These are phyloP conservation scores for Labia minor DNA, from an alignment of 2,888 invertebrate species.

Conservation along the genomic window DNA sequence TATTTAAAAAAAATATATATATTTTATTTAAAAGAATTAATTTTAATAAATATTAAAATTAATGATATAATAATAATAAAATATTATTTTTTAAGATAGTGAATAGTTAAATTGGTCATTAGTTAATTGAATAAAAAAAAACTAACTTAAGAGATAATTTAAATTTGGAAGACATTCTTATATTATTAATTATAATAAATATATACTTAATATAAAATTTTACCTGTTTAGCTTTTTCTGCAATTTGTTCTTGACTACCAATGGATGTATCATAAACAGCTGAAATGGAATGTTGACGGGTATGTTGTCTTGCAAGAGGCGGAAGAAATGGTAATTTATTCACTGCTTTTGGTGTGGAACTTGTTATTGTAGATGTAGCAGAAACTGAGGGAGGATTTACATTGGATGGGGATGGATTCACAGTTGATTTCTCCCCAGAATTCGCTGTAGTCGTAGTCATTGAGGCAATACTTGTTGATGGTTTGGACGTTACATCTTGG, in stretches of 20 bases:
- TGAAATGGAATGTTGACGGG: constrained; percentile 26
- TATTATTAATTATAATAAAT: too few species aligned
- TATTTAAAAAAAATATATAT: constrained; percentile 31
- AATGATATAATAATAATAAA: constrained; percentile 4
- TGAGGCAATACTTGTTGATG: not conserved
- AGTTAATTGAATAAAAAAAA: constrained; percentile 13
- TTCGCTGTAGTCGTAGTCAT: not conserved
- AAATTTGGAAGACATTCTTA: too few species aligned
- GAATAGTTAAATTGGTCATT: too few species aligned
- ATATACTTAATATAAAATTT: too few species aligned
- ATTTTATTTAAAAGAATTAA: not conserved
- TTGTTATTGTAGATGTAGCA: constrained; percentile 3
- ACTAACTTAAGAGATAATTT: not conserved
- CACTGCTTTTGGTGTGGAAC: constrained; percentile 19
- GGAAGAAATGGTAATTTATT: constrained; percentile 21
- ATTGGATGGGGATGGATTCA: constrained; percentile 18
- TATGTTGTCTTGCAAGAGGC: constrained; percentile 23
- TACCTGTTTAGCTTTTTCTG: constrained; percentile 73
- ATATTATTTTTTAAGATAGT: not conserved
- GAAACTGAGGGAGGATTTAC: constrained; percentile 16
- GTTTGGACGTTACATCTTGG: not conserved
- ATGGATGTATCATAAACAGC: constrained; percentile 27
- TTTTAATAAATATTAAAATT: not conserved
- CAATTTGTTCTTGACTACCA: constrained; percentile 61
- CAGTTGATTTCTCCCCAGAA: constrained; percentile 19